Conservation (phyloP, 2,113 vertebrate species). For the Triplophysa rosa region DNA sequence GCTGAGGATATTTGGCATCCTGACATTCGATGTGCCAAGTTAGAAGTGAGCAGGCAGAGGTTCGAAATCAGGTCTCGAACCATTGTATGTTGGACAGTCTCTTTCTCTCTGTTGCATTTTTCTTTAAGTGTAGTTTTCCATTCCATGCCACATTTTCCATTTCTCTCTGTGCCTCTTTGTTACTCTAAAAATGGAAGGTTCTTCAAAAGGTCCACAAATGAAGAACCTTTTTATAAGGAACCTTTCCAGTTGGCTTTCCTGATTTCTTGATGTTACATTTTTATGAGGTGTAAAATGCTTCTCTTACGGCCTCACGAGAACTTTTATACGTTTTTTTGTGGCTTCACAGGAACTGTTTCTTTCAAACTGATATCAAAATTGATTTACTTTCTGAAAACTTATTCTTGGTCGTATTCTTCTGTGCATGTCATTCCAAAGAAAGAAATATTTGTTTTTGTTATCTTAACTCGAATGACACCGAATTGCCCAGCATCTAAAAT, state of each 20-base stretch:
- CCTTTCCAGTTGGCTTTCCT: no score
- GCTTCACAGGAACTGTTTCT: not conserved
- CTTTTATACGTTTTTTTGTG: not conserved
- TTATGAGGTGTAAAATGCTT: no score
- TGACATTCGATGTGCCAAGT: not conserved
- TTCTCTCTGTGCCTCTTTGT: not conserved
- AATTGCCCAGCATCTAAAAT: no score
- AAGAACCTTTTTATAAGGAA: no score
- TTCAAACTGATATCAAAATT: no score
- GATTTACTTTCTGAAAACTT: no score
- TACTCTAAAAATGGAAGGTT: not conserved
- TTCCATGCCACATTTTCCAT: not conserved
- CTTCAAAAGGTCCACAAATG: not conserved
- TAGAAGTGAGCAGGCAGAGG: slow-evolving; percentile 4
- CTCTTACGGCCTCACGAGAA: not conserved
- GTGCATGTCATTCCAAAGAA: no score
- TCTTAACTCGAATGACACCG: no score
- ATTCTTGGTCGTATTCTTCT: not conserved
- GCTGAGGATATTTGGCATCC: slow-evolving; percentile 10
- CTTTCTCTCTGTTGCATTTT: not conserved
- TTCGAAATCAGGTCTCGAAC: slow-evolving; percentile 3
- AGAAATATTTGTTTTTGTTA: no score
- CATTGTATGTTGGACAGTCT: not conserved
- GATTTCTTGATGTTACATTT: no score
- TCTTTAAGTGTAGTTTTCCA: not conserved